These are phyloP conservation scores for Madoqua kirkii DNA, from an alignment of 2,113 vertebrate species.

Conservation along the genomic window DNA sequence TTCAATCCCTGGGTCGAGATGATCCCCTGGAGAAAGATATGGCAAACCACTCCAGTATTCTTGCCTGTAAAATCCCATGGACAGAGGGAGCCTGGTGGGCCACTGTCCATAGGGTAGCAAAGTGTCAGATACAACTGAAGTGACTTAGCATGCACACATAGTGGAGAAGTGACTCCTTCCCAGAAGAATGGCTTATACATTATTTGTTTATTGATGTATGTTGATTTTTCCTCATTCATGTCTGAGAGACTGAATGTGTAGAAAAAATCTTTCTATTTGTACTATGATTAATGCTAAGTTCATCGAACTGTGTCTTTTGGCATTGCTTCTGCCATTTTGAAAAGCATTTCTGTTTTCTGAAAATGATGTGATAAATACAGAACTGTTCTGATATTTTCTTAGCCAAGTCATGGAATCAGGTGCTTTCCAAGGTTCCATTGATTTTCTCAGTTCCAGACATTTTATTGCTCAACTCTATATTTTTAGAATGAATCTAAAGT, in stretches of 20 bases:
- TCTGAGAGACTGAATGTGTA: background rate
- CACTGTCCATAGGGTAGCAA: background rate
- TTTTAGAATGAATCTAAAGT: background rate
- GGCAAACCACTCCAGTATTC: background rate
- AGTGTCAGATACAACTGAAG: background rate
- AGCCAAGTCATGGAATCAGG: background rate
- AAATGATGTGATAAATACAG: background rate
- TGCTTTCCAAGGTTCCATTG: background rate
- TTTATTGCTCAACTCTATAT: background rate
- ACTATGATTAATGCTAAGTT: background rate
- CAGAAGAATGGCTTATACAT: background rate
- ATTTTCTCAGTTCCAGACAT: background rate
- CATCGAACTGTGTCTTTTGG: background rate
- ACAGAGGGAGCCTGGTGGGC: background rate
- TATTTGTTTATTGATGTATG: background rate
- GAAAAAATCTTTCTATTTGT: background rate
- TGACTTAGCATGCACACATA: background rate
- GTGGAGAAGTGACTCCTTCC: background rate
- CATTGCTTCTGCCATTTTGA: background rate
- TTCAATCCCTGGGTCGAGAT: fast-evolving
- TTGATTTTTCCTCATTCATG: background rate
- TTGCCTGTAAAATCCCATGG: background rate
- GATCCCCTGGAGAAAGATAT: background rate
- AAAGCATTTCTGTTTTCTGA: background rate
- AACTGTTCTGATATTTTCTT: background rate